Base-by-base conservation (phyloP, 2,113 vertebrate species). In the Embiotoca jacksoni region DNA sequence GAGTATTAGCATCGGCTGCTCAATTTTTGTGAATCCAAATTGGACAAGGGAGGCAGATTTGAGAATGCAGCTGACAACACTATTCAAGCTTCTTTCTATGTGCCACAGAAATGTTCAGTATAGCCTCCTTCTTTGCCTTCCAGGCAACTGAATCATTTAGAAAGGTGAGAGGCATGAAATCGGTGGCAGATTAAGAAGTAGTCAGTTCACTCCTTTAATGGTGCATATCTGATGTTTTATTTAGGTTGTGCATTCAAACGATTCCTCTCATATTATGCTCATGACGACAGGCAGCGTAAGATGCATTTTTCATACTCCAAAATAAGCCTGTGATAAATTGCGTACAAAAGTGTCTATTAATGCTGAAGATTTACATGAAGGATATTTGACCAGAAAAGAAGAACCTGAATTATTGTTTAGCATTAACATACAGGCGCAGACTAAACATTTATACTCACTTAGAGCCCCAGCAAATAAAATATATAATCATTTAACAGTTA, bases 201-300 rank as follows among this genome's bases (percentile, higher is more conserved):
- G 92, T 93, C 82, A 83, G 88, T 76, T 92, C 87, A 91, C 89
- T 92, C 92, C 91, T 94, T 94, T 91, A 95, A 92, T 80, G 71
- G 89, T 83, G 92, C 90, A 91, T 86, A 86, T 91, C 91, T 93
- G 90, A 93, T 95, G 89, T 93, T 94, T 94, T 94, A 94, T 94
- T 94, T 92, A 94, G 92, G 57, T 86, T 92, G 88, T 73, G 80
- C 81, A 83, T 91, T 93, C 93, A 91, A 83, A 73, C 33, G 53
- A 63, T 65, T 75, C 16, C 74, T 64, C 61, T 70, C 53, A 62
- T 60, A 55, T 78, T 70, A 65, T 78, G 55, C 68, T 58, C 56
- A 64, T 52, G 39, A 65, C 63, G 59, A 47, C 3, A 3, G n/a
- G 36, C 70, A 44, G 46, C 23, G 14, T 37, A 35, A 53, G 35